phyloP scores from a whole-genome alignment of 2,797 vertebrate species.

The Myripristis jacobus region DNA sequence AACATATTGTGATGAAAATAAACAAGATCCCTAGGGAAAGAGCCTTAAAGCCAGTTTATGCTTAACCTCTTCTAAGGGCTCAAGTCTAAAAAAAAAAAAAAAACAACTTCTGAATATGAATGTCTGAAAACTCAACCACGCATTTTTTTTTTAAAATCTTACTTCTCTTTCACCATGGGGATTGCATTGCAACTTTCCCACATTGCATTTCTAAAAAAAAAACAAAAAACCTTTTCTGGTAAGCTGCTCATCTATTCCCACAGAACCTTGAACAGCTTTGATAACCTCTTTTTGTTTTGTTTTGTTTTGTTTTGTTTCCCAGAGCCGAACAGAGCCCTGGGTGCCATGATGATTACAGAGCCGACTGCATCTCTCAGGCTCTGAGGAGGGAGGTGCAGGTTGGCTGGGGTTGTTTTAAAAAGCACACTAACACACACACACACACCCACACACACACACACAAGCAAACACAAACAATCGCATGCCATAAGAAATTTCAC shows the following conservation, averaged over 20 bases:
- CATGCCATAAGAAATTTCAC: neutral
- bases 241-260: constrained; percentile 18
- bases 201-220: constrained; percentile 8
- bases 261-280: constrained; percentile 19
- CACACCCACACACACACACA: neutral
- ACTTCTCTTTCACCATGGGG: neutral
- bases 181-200: neutral
- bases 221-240: neutral
- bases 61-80: too few species aligned
- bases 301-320: neutral
- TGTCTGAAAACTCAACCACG: neutral
- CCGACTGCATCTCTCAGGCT: constrained; percentile 10
- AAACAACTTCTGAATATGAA: neutral
- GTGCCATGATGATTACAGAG: constrained; percentile 25
- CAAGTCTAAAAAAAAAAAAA: too few species aligned
- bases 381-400: neutral
- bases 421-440: neutral
- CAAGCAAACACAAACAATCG: neutral
- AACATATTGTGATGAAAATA: neutral
- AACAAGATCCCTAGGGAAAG: neutral
- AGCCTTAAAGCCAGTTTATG: neutral
- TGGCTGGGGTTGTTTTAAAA: neutral
- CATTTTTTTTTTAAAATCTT: neutral
- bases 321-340: neutral
- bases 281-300: neutral